A percentile compares a stretch with the other conserved stretches of the same genome.
Evolutionary conservation across 2,113 vertebrate genomes (phyloP).

Genomic region (Columba livia): DNA sequence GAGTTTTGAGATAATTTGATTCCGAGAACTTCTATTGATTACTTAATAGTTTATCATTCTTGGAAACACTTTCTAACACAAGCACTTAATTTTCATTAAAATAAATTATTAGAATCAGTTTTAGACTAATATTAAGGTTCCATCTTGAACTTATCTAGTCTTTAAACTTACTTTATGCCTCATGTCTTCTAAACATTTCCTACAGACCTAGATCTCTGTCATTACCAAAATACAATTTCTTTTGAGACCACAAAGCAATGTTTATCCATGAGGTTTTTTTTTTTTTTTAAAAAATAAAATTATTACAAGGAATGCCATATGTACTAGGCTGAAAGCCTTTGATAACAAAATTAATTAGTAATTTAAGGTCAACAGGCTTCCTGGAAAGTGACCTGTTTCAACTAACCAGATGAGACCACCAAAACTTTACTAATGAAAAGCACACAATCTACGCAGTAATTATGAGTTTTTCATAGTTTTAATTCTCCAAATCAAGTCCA

Average conservation of each 20-base stretch:
- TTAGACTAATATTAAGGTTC: not conserved
- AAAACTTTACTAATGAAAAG: not conserved
- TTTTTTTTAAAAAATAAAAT: not conserved
- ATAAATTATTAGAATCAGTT: not conserved
- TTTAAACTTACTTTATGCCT: not conserved
- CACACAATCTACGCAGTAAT: not conserved
- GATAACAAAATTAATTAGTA: not conserved
- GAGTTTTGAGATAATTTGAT: not conserved
- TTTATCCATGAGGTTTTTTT: not conserved
- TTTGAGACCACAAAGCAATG: not conserved
- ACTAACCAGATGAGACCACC: not conserved
- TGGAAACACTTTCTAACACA: not conserved
- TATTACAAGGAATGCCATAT: not conserved
- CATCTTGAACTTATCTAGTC: not conserved
- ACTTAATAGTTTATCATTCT: not conserved
- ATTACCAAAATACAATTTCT: not conserved
- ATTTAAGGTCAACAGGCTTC: not conserved
- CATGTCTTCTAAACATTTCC: not conserved
- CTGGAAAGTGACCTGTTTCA: not conserved
- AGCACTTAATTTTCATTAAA: not conserved
- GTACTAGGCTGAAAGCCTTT: not conserved
- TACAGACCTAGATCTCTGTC: not conserved
- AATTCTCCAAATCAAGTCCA: not conserved
- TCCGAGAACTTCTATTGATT: not conserved
- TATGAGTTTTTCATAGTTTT: not conserved